phyloP scores from a whole-genome alignment of 1,140 invertebrate species.

The Conus ventricosus region DNA sequence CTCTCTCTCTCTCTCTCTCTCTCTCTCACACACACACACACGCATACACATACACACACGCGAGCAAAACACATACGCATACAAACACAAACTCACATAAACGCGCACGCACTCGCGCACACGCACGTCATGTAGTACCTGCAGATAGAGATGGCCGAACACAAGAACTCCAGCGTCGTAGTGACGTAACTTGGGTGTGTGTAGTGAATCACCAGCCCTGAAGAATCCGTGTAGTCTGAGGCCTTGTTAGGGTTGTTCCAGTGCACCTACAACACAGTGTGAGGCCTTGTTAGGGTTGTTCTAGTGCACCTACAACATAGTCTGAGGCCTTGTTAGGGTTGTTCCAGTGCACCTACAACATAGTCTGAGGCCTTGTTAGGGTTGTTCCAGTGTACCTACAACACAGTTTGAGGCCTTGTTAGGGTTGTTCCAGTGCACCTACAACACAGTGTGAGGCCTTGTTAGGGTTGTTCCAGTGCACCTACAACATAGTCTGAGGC shows the following conservation, averaged over 20 bases:
- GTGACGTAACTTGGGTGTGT: constrained; percentile 47
- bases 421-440: constrained; percentile 64
- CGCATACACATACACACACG: too few relatives aligned
- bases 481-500: constrained; percentile 39
- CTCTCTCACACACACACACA: too few relatives aligned
- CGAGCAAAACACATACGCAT: too few relatives aligned
- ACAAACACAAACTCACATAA: too few relatives aligned
- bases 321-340: constrained; percentile 42
- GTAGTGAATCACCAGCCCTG: constrained; percentile 54
- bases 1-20: too few relatives aligned
- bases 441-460: not conserved
- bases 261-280: constrained; percentile 48
- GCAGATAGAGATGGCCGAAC: constrained; percentile 47
- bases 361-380: constrained; percentile 30
- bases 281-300: constrained; percentile 50
- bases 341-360: constrained; percentile 58
- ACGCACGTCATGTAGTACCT: constrained; percentile 19
- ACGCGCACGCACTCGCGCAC: too few relatives aligned
- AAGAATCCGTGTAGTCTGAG: constrained; percentile 45
- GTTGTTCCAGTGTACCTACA: constrained; percentile 63
- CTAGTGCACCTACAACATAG: constrained; percentile 56
- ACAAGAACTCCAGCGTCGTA: constrained; percentile 50
- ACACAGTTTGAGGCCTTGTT: constrained; percentile 12
- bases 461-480: constrained; percentile 62
- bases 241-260: constrained; percentile 57